Conservation (phyloP, 2,888 invertebrate genomes). For the Macaria notata region DNA sequence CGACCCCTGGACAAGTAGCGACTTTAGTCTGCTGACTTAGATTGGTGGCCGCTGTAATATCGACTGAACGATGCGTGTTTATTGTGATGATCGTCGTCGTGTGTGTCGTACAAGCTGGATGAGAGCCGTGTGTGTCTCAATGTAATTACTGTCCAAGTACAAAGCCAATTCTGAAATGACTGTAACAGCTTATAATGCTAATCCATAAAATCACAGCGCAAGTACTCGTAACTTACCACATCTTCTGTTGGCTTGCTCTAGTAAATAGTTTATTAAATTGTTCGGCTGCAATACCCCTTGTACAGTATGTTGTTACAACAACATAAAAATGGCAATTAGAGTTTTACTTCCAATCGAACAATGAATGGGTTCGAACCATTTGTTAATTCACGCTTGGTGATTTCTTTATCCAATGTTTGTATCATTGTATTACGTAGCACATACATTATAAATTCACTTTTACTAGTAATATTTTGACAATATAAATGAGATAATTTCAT, state of each 20-base stretch:
- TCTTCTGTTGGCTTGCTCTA: slow-evolving; percentile 47
- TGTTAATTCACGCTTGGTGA: no score
- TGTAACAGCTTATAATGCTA: slow-evolving; percentile 18
- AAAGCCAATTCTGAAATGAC: slow-evolving; percentile 26
- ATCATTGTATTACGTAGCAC: no score
- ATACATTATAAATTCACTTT: no score
- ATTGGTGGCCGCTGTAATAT: slow-evolving; percentile 27
- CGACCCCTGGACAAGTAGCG: slow-evolving; percentile 73
- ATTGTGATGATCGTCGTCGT: slow-evolving; percentile 41
- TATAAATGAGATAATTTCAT: no score
- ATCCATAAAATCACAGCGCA: slow-evolving; percentile 11
- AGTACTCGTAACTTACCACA: slow-evolving; percentile 50
- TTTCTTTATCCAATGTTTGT: no score
- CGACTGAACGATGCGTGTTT: slow-evolving; percentile 35
- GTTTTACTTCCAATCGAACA: no score
- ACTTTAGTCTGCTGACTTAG: slow-evolving; percentile 41
- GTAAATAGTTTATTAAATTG: slow-evolving; percentile 12
- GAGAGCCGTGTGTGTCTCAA: slow-evolving; percentile 43
- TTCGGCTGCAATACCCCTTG: not conserved
- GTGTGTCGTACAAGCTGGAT: slow-evolving; percentile 47
- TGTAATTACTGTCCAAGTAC: slow-evolving; percentile 26
- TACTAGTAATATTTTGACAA: no score
- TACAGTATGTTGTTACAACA: no score
- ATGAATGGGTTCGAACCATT: no score
- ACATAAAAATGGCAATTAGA: no score